A percentile compares a stretch with the other conserved stretches of the same genome.
Conservation (phyloP, 2,888 invertebrate genomes). For the Heliconius ismenius region DNA sequence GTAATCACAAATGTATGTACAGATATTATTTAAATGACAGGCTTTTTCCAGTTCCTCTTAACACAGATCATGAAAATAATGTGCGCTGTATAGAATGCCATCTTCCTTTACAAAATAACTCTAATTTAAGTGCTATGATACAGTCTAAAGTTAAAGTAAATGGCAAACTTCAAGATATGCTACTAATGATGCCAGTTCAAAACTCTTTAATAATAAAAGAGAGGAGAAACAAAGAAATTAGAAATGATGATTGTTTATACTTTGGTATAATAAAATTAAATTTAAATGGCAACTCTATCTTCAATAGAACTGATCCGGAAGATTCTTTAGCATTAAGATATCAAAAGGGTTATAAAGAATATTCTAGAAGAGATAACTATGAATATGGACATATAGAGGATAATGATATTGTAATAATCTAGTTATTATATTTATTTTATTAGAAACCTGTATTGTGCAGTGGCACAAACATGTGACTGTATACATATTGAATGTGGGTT, state of each 20-base stretch:
- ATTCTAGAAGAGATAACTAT: conserved; percentile 47
- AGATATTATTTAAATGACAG: conserved; percentile 82
- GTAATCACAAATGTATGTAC: conserved; percentile 77
- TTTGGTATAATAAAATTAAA: conserved; percentile 70
- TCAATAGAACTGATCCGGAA: conserved; percentile 57
- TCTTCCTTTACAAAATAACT: conserved; percentile 61
- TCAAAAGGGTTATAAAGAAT: conserved; percentile 69
- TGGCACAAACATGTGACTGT: no score
- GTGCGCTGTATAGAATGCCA: conserved; percentile 78
- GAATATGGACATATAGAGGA: conserved; percentile 56
- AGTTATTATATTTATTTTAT: conserved; percentile 8
- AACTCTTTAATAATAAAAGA: conserved; percentile 67
- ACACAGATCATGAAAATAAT: conserved; percentile 67
- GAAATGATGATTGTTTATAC: conserved; percentile 55
- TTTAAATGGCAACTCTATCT: conserved; percentile 61
- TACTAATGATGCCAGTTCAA: conserved; percentile 66
- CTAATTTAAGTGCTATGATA: conserved; percentile 65
- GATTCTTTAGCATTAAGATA: conserved; percentile 72
- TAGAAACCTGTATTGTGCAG: background rate
- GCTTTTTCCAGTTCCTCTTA: conserved; percentile 79
- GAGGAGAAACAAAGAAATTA: conserved; percentile 53
- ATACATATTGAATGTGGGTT: no score
- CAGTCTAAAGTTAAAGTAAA: conserved; percentile 71
- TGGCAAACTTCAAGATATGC: conserved; percentile 58
- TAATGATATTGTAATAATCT: conserved; percentile 59